Percentiles rank a stretch among this genome's conserved stretches.
Evolutionary conservation across 2,888 invertebrate genomes (phyloP).

Genomic region (Cinara cedri): DNA sequence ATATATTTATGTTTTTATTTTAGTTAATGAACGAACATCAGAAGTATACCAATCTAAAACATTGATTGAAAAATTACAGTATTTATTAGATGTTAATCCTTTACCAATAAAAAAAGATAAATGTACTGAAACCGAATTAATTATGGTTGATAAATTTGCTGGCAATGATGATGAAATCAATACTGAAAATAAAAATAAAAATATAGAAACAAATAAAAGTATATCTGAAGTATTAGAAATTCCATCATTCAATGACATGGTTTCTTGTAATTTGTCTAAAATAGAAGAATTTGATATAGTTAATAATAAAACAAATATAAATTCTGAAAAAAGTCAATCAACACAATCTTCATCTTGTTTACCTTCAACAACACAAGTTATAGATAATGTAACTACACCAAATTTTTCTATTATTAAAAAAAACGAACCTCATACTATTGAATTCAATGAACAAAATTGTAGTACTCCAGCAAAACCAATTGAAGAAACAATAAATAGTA

Average conservation of each 20-base stretch:
- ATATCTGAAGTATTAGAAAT: background rate
- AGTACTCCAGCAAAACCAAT: conserved; percentile 27
- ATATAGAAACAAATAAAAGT: conserved; percentile 3
- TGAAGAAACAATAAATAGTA: conserved; percentile 1
- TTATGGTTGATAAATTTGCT: conserved; percentile 28
- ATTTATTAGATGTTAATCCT: conserved; percentile 23
- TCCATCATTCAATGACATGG: conserved; percentile 12
- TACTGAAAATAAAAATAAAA: conserved; percentile 20
- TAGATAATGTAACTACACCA: background rate
- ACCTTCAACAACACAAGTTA: background rate
- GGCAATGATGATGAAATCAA: background rate
- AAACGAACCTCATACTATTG: background rate
- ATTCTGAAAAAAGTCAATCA: background rate
- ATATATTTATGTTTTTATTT: conserved; percentile 9
- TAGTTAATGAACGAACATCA: conserved; percentile 42
- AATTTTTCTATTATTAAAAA: background rate
- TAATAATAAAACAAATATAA: background rate
- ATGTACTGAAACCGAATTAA: conserved; percentile 29
- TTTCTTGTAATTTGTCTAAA: conserved; percentile 13
- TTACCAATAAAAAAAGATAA: conserved; percentile 2
- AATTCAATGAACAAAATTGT: conserved; percentile 13
- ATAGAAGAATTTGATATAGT: background rate
- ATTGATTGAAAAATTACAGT: conserved; percentile 32
- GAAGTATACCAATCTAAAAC: conserved; percentile 41
- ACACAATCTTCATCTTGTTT: background rate